Percentiles rank a stretch among this genome's conserved stretches.
These are phyloP conservation scores for Hyperoplus lanceolatus DNA, from an alignment of 2,797 vertebrate genomes.

Conservation along the genomic window DNA sequence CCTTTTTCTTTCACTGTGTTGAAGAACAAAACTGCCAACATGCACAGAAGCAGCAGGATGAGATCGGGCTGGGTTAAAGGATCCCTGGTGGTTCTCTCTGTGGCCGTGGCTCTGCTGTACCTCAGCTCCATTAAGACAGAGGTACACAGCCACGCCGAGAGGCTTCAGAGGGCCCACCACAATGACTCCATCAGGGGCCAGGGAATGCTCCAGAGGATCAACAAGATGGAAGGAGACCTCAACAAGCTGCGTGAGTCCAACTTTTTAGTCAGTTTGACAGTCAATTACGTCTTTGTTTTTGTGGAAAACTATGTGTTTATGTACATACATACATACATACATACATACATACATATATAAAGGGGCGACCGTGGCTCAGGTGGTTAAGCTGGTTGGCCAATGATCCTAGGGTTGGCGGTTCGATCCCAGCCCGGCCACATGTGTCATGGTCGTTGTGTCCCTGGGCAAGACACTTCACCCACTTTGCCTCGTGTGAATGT, in stretches of 20 bases:
- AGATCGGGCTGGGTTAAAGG: slow-evolving; percentile 51
- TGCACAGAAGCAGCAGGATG: slow-evolving; percentile 53
- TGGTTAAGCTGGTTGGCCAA: too few relatives aligned
- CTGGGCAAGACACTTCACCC: too few relatives aligned
- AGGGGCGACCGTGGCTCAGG: too few relatives aligned
- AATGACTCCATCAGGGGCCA: slow-evolving; percentile 56
- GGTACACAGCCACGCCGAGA: slow-evolving; percentile 51
- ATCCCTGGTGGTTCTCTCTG: neutral
- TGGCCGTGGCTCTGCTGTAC: slow-evolving; percentile 41
- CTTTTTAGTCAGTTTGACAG: neutral
- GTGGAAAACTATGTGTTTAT: too few relatives aligned
- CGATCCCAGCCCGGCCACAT: too few relatives aligned
- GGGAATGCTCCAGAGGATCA: slow-evolving; percentile 69
- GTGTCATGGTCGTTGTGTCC: too few relatives aligned
- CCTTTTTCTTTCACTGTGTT: neutral
- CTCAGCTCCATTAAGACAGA: slow-evolving; percentile 61
- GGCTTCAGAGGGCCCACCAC: slow-evolving; percentile 48
- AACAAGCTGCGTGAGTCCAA: slow-evolving; percentile 67
- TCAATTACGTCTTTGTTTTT: neutral
- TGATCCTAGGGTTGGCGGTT: too few relatives aligned
- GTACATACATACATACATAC: too few relatives aligned
- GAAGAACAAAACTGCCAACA: neutral
- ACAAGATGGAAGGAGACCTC: slow-evolving; percentile 71
- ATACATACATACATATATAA: too few relatives aligned
- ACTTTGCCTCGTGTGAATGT: too few relatives aligned